Conservation (phyloP, 2,888 invertebrate genomes). For the Malthinus flaveolus region DNA sequence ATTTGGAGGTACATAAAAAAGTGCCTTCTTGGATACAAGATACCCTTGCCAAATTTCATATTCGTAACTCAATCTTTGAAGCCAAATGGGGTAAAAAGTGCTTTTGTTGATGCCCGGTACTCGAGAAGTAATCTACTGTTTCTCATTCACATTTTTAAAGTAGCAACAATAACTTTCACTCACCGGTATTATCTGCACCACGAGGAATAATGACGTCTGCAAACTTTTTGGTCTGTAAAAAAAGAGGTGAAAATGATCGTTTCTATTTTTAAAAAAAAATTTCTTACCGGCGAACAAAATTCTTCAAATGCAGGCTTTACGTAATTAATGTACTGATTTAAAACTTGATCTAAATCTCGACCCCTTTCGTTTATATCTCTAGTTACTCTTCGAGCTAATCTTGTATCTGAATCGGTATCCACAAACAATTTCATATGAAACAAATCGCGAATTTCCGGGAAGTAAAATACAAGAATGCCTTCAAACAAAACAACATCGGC, state of each 20-base stretch:
- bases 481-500: conserved; percentile 97
- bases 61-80: no score
- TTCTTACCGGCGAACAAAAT: conserved; percentile 91
- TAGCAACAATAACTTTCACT: conserved; percentile 46
- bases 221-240: conserved; percentile 93
- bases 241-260: conserved; percentile 5
- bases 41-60: no score
- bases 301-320: conserved; percentile 99
- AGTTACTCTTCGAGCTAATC: conserved; percentile 91
- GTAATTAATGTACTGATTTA: conserved; percentile 95
- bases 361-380: conserved; percentile 95
- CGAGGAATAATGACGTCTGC: conserved; percentile 99
- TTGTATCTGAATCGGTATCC: conserved; percentile 97
- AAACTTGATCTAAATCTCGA: conserved; percentile 89
- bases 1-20: no score
- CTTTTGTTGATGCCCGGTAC: no score
- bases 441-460: conserved; percentile 88
- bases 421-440: conserved; percentile 99
- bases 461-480: conserved; percentile 98
- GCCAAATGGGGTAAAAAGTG: no score
- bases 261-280: neutral
- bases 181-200: conserved; percentile 96
- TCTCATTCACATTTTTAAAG: no score
- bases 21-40: no score
- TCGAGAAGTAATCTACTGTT: no score